Percentiles rank a stretch among this genome's conserved stretches.
These are phyloP conservation scores for Megathymus violae DNA, from an alignment of 1,140 invertebrate genomes.

Conservation along the genomic window DNA sequence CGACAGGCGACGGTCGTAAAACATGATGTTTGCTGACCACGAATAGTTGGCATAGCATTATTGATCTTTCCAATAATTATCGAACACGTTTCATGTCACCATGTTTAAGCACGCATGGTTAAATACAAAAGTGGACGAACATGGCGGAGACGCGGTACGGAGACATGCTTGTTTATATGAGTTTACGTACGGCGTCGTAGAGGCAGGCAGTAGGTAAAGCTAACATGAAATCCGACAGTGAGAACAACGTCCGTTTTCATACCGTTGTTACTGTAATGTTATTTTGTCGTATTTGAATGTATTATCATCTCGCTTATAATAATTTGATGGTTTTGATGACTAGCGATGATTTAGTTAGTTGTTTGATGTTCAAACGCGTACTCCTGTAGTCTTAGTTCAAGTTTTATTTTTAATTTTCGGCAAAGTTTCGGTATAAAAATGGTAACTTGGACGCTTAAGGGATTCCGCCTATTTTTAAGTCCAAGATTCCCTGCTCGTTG, in stretches of 20 bases:
- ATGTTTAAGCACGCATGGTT: slow-evolving; percentile 74
- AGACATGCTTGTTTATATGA: slow-evolving; percentile 63
- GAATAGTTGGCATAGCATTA: slow-evolving; percentile 76
- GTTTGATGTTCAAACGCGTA: too few species aligned
- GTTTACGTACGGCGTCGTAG: slow-evolving; percentile 73
- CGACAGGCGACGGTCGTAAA: slow-evolving; percentile 69
- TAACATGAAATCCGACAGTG: slow-evolving; percentile 67
- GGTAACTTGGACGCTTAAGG: too few species aligned
- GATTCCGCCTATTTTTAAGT: too few species aligned
- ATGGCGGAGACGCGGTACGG: slow-evolving; percentile 59
- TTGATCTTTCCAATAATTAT: slow-evolving; percentile 84
- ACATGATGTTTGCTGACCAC: slow-evolving; percentile 73
- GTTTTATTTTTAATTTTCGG: too few species aligned
- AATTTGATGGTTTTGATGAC: too few species aligned
- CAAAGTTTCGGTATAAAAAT: too few species aligned
- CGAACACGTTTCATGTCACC: slow-evolving; percentile 81
- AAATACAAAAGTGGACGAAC: slow-evolving; percentile 74
- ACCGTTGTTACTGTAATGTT: too few species aligned
- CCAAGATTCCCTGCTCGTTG: too few species aligned
- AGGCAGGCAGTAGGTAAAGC: slow-evolving; percentile 74
- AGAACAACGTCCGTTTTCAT: slow-evolving; percentile 38
- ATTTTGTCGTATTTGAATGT: too few species aligned
- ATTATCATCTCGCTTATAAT: too few species aligned
- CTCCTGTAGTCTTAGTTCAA: too few species aligned
- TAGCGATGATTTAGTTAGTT: too few species aligned